Base-by-base conservation (phyloP, 2,888 invertebrate species). In the Dorcus parallelipipedus region DNA sequence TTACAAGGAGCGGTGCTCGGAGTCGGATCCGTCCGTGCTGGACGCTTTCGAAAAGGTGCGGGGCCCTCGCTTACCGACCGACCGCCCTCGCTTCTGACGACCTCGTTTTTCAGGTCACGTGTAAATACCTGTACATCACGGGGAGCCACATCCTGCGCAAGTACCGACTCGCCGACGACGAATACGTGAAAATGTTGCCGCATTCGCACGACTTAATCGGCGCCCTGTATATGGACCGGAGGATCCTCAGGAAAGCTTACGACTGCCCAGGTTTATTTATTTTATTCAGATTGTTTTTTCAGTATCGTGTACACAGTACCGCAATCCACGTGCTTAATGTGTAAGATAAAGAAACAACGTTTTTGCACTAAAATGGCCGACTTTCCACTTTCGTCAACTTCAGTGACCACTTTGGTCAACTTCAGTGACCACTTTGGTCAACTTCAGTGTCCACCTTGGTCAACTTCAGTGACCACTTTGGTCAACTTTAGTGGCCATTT, bases 171-270 rank as follows among this genome's bases (percentile, higher is more conserved):
- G 77, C 75, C 1, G 74, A 75, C 9, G 67, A 77, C 1, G 73
- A 75, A 41, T 83, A 83, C 69, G 63, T 81, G 6, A 67, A 73
- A 53, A 66, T 81, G 26, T 76, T 79, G 3, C 67, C 71, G 33
- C 69, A 76, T 54, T 80, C 82, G 6, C 61, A 73, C 9, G 76
- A 77, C 42, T 66, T 84, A 42, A 76, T 83, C 2, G 69, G 72
- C 45, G 76, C 77, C 52, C 68, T 84, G 6, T 83, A 83, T 67
- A 71, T 71, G 59, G 81, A 83, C 65, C 75, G 79, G 20, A 77
- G 81, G 48, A 81, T 83, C 64, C 67, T 79, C 9, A 67, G 73
- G 58, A 73, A 77, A 54, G 75, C 74, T 2, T 33, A 33, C 26
- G 26, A 33, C 26, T 33, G 26, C 26, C 26, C 72, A 67, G 45